Evolutionary conservation across 2,888 invertebrate genomes (phyloP).

Genomic region (Leptogaster cylindrica): DNA sequence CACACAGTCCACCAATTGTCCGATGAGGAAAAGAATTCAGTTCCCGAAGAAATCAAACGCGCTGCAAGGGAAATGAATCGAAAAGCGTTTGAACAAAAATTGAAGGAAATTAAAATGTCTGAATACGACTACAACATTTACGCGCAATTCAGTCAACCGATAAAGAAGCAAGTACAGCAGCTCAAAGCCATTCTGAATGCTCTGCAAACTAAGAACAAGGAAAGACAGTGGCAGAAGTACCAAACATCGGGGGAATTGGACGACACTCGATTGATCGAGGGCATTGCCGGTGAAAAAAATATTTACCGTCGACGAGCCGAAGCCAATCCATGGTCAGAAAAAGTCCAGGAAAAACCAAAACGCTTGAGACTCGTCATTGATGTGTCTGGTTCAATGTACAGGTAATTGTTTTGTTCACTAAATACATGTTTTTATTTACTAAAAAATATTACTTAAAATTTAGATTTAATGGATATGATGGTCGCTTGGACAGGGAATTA

Average conservation of each 20-base stretch:
- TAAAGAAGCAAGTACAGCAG: slow-evolving; percentile 76
- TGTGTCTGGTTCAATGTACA: slow-evolving; percentile 96
- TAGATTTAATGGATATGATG: slow-evolving; percentile 94
- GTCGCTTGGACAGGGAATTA: slow-evolving; percentile 87
- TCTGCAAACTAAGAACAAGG: slow-evolving; percentile 91
- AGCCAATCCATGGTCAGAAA: slow-evolving; percentile 85
- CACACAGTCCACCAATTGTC: slow-evolving; percentile 92
- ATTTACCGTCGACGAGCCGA: slow-evolving; percentile 86
- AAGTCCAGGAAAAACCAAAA: slow-evolving; percentile 88
- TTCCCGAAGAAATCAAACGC: slow-evolving; percentile 86
- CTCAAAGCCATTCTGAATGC: slow-evolving; percentile 84
- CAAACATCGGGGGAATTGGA: slow-evolving; percentile 96
- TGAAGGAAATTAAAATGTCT: slow-evolving; percentile 94
- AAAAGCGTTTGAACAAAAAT: slow-evolving; percentile 83
- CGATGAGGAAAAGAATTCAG: slow-evolving; percentile 86
- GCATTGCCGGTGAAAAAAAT: slow-evolving; percentile 88
- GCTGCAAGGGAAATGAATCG: slow-evolving; percentile 94
- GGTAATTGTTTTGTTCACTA: slow-evolving; percentile 62
- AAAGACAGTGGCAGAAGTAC: slow-evolving; percentile 91
- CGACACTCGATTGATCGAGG: slow-evolving; percentile 93
- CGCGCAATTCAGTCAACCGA: slow-evolving; percentile 78
- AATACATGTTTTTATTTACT: neutral
- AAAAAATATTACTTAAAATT: slow-evolving; percentile 24
- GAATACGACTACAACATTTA: slow-evolving; percentile 90
- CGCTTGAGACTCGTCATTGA: slow-evolving; percentile 85